These are phyloP conservation scores for Prostheceraeus crozeri DNA, from an alignment of 2,888 invertebrate genomes.

Conservation along the genomic window DNA sequence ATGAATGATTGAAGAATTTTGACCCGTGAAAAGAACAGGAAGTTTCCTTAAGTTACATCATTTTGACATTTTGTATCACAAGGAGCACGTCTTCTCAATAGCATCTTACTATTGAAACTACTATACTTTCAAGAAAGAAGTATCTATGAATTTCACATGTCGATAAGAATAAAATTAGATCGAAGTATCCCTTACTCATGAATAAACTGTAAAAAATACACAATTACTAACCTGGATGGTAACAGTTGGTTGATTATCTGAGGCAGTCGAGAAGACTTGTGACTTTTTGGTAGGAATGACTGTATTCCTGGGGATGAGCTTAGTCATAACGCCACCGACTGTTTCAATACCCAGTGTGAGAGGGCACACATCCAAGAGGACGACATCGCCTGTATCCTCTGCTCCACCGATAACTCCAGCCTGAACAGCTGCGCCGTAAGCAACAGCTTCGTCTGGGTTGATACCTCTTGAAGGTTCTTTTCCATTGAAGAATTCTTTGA, in stretches of 20 bases:
- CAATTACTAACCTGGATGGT: too few species aligned
- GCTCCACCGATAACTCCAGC: constrained; percentile 94
- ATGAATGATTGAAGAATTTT: too few species aligned
- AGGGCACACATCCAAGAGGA: constrained; percentile 93
- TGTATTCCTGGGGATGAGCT: constrained; percentile 87
- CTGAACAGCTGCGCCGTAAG: constrained; percentile 95
- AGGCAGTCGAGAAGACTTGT: constrained; percentile 96
- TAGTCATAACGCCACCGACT: constrained; percentile 83
- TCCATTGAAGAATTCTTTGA: constrained; percentile 72
- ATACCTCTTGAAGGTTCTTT: constrained; percentile 96
- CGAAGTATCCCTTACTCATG: too few species aligned
- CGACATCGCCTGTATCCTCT: constrained; percentile 87
- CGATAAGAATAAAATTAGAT: too few species aligned
- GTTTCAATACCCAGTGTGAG: constrained; percentile 92
- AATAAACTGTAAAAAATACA: too few species aligned
- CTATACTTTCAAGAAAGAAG: too few species aligned
- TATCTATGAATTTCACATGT: too few species aligned
- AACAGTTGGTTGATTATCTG: constrained; percentile 71
- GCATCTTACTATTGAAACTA: too few species aligned
- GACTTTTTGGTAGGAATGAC: constrained; percentile 98
- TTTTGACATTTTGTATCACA: too few species aligned
- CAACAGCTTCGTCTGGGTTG: constrained; percentile 97
- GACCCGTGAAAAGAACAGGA: too few species aligned
- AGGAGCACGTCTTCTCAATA: too few species aligned
- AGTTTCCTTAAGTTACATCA: too few species aligned